Conservation (phyloP, 2,888 invertebrate genomes). For the Pyrocoelia pectoralis region DNA sequence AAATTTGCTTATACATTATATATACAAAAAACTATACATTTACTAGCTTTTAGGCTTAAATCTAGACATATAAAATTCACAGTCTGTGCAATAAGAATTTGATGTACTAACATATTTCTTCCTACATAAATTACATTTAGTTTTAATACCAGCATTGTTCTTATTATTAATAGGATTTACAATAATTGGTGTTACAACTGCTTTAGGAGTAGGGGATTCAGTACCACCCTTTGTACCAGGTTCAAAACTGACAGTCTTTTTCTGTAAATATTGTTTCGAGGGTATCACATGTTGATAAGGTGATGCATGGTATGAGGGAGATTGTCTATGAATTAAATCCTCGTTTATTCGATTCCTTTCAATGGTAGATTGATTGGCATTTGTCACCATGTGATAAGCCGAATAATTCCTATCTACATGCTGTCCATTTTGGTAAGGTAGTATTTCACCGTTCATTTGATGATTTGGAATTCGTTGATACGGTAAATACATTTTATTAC, state of each 20-base stretch:
- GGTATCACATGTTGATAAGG: conserved; percentile 73
- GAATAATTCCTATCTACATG: conserved; percentile 43
- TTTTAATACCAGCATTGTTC: conserved; percentile 62
- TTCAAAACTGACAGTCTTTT: conserved; percentile 77
- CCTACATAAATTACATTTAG: conserved; percentile 85
- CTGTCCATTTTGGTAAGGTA: conserved; percentile 50
- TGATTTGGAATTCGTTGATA: conserved; percentile 42
- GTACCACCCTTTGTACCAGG: conserved; percentile 73
- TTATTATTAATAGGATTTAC: conserved; percentile 52
- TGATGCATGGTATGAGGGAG: conserved; percentile 58
- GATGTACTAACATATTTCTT: conserved; percentile 83
- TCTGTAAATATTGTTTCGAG: conserved; percentile 65
- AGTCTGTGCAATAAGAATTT: conserved; percentile 86
- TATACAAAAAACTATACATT: not conserved
- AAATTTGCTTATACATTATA: conserved; percentile 1
- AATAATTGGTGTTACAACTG: conserved; percentile 56
- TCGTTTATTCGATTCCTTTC: conserved; percentile 43
- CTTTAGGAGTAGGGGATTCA: conserved; percentile 50
- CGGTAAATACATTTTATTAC: conserved; percentile 25
- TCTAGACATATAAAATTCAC: conserved; percentile 91
- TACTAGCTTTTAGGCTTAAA: conserved; percentile 68
- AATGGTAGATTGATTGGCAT: conserved; percentile 14
- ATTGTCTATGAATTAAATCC: conserved; percentile 46
- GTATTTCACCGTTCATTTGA: conserved; percentile 23
- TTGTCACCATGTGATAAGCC: conserved; percentile 49